Percentiles rank a stretch among this genome's conserved stretches.
Conservation (phyloP, 2,113 vertebrate genomes). For the Columba janthina region DNA sequence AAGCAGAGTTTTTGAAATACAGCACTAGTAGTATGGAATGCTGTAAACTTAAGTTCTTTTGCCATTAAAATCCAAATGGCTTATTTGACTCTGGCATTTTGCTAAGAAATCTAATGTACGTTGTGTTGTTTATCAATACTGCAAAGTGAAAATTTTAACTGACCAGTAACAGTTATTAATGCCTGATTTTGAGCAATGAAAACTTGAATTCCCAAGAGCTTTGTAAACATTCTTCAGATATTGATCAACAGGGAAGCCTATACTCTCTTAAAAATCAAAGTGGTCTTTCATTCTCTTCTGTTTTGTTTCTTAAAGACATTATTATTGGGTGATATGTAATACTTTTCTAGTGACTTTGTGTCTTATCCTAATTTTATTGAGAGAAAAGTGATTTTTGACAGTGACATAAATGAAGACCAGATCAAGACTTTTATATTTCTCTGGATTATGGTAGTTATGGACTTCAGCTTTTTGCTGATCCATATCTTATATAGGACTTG, state of each 20-base stretch:
- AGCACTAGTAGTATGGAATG: neutral
- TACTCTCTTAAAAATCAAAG: neutral
- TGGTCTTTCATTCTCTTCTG: neutral
- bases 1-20: neutral
- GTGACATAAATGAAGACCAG: neutral
- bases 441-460: neutral
- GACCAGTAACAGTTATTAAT: neutral
- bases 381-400: neutral
- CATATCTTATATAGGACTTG: neutral
- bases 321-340: neutral
- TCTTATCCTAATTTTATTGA: neutral
- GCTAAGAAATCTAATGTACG: accelerated
- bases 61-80: neutral
- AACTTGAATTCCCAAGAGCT: neutral
- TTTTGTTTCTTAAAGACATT: neutral
- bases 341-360: neutral
- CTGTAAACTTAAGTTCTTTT: neutral
- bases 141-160: neutral
- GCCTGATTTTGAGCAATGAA: neutral
- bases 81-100: neutral
- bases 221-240: neutral
- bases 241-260: neutral
- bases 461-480: neutral
- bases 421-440: neutral
- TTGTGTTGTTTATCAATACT: neutral